phyloP scores from a whole-genome alignment of 2,113 vertebrate species.

The Sardina pilchardus region DNA sequence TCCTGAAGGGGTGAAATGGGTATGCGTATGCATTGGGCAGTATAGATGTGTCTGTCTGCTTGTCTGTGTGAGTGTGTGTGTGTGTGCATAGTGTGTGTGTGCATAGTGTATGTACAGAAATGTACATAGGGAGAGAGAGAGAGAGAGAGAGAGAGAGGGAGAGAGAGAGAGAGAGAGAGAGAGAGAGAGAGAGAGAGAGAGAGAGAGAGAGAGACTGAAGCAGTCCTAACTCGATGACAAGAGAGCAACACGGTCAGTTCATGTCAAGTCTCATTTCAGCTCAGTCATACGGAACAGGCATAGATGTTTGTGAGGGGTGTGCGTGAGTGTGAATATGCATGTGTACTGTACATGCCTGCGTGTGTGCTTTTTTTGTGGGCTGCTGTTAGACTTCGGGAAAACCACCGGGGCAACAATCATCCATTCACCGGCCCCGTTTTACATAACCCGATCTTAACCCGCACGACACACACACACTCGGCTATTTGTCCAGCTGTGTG shows the following conservation, averaged over 20 bases:
- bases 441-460: not conserved
- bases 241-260: slow-evolving; percentile 19
- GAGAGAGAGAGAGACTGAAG: slow-evolving; percentile 30
- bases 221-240: not conserved
- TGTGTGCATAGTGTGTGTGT: not conserved
- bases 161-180: slow-evolving; percentile 30
- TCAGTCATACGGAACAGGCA: slow-evolving; percentile 34
- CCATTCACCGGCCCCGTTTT: not conserved
- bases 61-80: not conserved
- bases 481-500: slow-evolving; percentile 35
- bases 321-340: not conserved
- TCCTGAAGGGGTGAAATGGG: slow-evolving; percentile 7
- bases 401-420: not conserved
- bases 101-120: not conserved
- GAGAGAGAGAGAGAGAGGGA: slow-evolving; percentile 30
- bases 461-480: not conserved
- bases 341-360: not conserved
- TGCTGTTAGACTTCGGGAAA: not conserved
- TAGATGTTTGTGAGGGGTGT: not conserved
- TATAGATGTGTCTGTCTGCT: too few species aligned
- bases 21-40: not conserved
- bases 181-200: slow-evolving; percentile 36
- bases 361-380: not conserved
- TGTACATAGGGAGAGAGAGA: slow-evolving; percentile 21
- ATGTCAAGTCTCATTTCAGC: slow-evolving; percentile 42